Conservation (phyloP, 2,797 vertebrate species). For the Nasua narica region DNA sequence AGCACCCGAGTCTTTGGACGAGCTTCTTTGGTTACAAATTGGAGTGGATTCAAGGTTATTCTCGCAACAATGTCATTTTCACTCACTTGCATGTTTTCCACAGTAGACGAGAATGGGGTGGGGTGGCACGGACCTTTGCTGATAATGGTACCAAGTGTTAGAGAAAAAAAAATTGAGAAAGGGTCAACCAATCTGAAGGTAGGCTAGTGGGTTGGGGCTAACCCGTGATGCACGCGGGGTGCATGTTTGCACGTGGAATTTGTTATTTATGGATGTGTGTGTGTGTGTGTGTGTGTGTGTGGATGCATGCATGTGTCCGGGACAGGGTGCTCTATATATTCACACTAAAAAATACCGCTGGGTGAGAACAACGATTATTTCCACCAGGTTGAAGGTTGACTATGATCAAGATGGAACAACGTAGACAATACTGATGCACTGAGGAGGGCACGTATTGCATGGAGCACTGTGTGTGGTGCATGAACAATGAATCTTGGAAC, state of each 20-base stretch:
- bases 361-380: neutral
- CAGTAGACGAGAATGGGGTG: slow-evolving; percentile 33
- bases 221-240: fast-evolving
- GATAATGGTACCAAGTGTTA: neutral
- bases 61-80: slow-evolving; percentile 43
- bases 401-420: slow-evolving; percentile 7
- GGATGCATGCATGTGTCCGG: neutral
- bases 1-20: slow-evolving; percentile 1
- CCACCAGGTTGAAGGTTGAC: neutral
- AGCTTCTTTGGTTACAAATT: slow-evolving; percentile 48
- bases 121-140: slow-evolving; percentile 13
- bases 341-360: neutral
- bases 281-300: neutral
- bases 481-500: too few relatives aligned
- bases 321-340: neutral
- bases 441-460: too few relatives aligned
- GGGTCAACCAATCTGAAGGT: neutral
- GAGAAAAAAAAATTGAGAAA: slow-evolving; percentile 19
- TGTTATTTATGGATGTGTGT: neutral
- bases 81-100: slow-evolving; percentile 44
- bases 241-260: neutral
- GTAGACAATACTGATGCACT: neutral
- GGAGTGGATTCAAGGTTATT: slow-evolving; percentile 58
- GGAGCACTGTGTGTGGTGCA: too few relatives aligned
- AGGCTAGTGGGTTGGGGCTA: neutral